Conservation (phyloP, 2,888 invertebrate species). For the Stenurella melanura region DNA sequence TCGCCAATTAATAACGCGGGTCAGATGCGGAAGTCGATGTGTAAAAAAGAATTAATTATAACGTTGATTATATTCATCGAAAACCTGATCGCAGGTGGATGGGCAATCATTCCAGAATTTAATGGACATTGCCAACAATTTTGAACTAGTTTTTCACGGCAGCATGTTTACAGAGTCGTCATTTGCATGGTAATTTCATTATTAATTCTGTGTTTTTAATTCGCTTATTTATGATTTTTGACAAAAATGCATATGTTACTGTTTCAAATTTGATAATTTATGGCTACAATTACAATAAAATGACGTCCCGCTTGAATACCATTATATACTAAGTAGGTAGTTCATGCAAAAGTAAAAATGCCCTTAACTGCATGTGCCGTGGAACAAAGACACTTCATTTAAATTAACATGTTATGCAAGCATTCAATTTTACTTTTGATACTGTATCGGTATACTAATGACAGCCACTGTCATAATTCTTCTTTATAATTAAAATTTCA, state of each 20-base stretch:
- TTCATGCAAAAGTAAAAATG: neutral
- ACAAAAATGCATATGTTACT: conserved; percentile 2
- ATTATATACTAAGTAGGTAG: neutral
- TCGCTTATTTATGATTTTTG: neutral
- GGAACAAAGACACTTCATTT: neutral
- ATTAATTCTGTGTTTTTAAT: conserved; percentile 28
- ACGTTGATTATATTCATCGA: conserved; percentile 37
- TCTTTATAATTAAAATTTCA: neutral
- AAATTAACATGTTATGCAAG: conserved; percentile 1
- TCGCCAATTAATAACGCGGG: conserved; percentile 34
- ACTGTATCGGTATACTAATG: neutral
- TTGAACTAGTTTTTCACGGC: conserved; percentile 22
- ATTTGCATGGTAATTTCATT: conserved; percentile 15
- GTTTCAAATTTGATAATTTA: conserved; percentile 18
- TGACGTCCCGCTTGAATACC: neutral
- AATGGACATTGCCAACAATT: conserved; percentile 30
- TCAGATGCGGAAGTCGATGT: conserved; percentile 34
- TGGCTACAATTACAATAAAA: conserved; percentile 1
- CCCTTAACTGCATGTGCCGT: neutral
- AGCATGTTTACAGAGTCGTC: conserved; percentile 24
- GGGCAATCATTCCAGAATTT: conserved; percentile 22
- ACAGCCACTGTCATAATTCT: neutral
- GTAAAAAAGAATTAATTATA: conserved; percentile 39
- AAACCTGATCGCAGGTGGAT: conserved; percentile 36
- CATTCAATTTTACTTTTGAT: neutral